Percentiles rank a stretch among this genome's conserved stretches.
Evolutionary conservation across 2,113 vertebrate species (phyloP).

Genomic region (Cryptotis parvus): DNA sequence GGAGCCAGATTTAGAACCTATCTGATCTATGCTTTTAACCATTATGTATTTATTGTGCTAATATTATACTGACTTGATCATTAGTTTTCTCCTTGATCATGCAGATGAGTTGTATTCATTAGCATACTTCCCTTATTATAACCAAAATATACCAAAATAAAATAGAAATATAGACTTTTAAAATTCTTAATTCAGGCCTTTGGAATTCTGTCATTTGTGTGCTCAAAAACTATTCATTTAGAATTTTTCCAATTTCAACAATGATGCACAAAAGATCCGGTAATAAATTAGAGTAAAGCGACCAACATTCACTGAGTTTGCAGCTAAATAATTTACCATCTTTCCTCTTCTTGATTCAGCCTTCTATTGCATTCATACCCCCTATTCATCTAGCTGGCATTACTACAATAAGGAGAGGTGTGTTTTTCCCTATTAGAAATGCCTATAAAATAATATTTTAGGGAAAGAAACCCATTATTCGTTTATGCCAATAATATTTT

Average conservation of each 20-base stretch:
- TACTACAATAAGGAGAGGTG: neutral
- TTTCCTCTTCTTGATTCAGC: neutral
- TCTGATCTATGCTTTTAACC: neutral
- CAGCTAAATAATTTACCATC: neutral
- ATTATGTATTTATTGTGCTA: neutral
- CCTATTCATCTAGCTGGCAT: neutral
- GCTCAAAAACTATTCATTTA: constrained; percentile 7
- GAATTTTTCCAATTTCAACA: neutral
- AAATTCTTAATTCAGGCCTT: constrained; percentile 15
- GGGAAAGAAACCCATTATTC: no score
- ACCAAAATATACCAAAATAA: constrained; percentile 25
- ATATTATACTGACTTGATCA: neutral
- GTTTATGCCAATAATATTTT: no score
- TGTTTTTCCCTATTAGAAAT: neutral
- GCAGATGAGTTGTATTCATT: neutral
- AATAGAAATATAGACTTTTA: neutral
- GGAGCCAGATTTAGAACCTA: neutral
- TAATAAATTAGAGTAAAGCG: neutral
- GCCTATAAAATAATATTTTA: neutral
- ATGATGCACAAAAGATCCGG: neutral
- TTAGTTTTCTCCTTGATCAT: neutral
- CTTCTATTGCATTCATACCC: neutral
- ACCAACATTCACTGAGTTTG: neutral
- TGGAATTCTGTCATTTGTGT: neutral
- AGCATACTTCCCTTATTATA: neutral